Evolutionary conservation across 2,113 vertebrate genomes (phyloP), one percentile per base, ranked within the genome.

Genomic region (Microtus montanus): DNA sequence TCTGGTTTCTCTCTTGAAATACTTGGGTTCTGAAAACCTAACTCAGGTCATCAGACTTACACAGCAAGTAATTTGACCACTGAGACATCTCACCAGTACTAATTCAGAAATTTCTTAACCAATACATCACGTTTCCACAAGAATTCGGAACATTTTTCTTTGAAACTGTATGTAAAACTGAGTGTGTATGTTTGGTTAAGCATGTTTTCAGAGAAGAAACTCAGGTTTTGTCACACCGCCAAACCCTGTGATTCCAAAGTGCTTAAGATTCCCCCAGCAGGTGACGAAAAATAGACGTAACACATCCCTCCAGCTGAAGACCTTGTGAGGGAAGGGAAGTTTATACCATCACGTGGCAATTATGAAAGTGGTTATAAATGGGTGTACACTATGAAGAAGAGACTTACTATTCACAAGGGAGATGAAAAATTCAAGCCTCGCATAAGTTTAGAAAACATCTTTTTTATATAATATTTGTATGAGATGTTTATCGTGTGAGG

Each of bases 401-500:
- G 92, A 75, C n/a, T 28, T 71, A 44, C 41, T n/a, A 84, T 71
- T 75, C 78, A 75, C 49, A 70, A 75, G 41, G 11, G 15, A 79
- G 17, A 90, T 38, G 38, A 91, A 96, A 44, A n/a, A 87, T 20
- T 73, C 15, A 61, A 52, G 61, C 7, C 30, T 86, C 13, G 3
- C 79, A 24, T 84, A 30, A 84, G 44, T 89, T 90, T 90, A 82
- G 17, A 68, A 88, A 82, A 44, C 74, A 92, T 54, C 3, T 38
- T 83, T 79, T 83, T 64, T 28, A 83, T 84, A 47, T 84, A 92
- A 88, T 92, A 78, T 8, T 93, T 85, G 20, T 19, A 15, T 83
- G 38, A 24, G 9, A 68, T 3, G 82, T 71, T 6, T 28, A 66
- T 66, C 4, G 14, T 89, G 7, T 80, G 10, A 17, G 20, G 61